phyloP scores from a whole-genome alignment of 2,797 vertebrate genomes.

The Bryconaethiops microstoma region DNA sequence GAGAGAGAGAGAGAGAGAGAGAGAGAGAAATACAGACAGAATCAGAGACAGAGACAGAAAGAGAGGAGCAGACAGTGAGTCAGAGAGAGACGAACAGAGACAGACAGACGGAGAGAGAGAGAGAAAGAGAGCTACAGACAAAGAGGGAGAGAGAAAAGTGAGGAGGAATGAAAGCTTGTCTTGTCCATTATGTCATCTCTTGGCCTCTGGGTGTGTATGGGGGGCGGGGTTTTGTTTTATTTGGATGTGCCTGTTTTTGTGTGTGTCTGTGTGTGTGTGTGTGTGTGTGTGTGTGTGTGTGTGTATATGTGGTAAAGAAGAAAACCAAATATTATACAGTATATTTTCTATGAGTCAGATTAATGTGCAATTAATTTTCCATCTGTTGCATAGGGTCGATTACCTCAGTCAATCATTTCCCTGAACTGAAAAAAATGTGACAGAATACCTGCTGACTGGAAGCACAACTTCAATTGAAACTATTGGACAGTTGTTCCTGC shows the following conservation, averaged over 20 bases:
- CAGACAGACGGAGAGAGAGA: neutral
- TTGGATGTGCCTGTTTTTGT: neutral
- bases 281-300: neutral
- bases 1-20: neutral
- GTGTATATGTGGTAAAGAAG: neutral
- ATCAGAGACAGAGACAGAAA: neutral
- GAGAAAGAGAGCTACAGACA: too few relatives aligned
- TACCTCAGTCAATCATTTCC: too few relatives aligned
- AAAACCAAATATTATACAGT: neutral
- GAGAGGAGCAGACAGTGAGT: neutral
- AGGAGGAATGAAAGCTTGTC: conserved; percentile 59
- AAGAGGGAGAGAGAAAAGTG: neutral
- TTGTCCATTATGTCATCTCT: conserved; percentile 28
- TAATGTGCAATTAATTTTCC: too few relatives aligned
- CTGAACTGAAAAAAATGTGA: too few relatives aligned
- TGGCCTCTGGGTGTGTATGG: conserved; percentile 10
- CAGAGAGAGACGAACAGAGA: neutral
- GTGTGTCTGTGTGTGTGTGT: neutral
- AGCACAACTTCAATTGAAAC: too few relatives aligned
- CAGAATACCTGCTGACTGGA: too few relatives aligned
- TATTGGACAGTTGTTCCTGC: too few relatives aligned
- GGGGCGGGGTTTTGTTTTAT: neutral
- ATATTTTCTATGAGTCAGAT: neutral
- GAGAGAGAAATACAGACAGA: neutral
- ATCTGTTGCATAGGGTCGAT: too few relatives aligned